These are phyloP conservation scores for Hemibagrus wyckioides DNA, from an alignment of 2,113 vertebrate species.

Conservation along the genomic window DNA sequence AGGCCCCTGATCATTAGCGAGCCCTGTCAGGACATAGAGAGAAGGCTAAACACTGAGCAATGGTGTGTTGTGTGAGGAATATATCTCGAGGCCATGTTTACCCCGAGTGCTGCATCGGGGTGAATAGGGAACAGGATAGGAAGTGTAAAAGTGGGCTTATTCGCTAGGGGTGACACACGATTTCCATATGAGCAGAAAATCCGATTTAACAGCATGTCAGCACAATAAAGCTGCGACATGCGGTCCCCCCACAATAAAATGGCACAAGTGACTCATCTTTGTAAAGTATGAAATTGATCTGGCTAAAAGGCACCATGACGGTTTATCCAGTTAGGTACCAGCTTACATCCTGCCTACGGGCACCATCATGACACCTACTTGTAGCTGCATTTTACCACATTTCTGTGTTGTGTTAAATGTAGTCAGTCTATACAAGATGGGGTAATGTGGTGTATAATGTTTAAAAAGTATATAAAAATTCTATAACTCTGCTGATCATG, in stretches of 20 bases:
- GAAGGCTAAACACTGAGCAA: constrained; percentile 38
- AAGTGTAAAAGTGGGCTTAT: constrained; percentile 63
- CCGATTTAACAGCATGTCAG: constrained; percentile 80
- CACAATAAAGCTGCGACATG: constrained; percentile 72
- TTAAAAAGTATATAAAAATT: background rate
- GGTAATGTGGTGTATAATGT: background rate
- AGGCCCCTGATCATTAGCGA: constrained; percentile 59
- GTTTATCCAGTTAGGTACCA: constrained; percentile 72
- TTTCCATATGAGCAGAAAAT: constrained; percentile 80
- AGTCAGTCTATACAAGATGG: background rate
- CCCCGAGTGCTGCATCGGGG: constrained; percentile 56
- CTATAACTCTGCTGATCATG: background rate
- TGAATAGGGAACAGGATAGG: constrained; percentile 64
- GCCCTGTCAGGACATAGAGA: constrained; percentile 56
- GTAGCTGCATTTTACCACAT: constrained; percentile 22
- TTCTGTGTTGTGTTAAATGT: background rate
- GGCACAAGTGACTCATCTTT: constrained; percentile 57
- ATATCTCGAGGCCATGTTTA: constrained; percentile 61
- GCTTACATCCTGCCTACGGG: constrained; percentile 8
- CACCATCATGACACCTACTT: constrained; percentile 24
- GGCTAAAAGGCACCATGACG: constrained; percentile 72
- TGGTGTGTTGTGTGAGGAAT: constrained; percentile 36
- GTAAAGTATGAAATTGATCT: constrained; percentile 74
- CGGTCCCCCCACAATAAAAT: constrained; percentile 61
- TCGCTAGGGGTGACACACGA: constrained; percentile 65